These are phyloP conservation scores for mouse (Mus musculus) DNA, from an alignment of 2,113 vertebrate species.

Conservation along the genomic window GRCm39 chr15:74728501-74729000, in stretches of 20 bases:
- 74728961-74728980: too few species aligned
- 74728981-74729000: too few species aligned
- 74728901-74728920: background rate
- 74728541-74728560: background rate
- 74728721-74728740: too few species aligned
- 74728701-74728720: too few species aligned
- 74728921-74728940: background rate
- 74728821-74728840: background rate
- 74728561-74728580: background rate
- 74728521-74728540: background rate
- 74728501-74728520: background rate
- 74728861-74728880: background rate
- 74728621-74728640: background rate
- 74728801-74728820: background rate
- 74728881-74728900: background rate
- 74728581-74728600: background rate
- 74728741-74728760: background rate
- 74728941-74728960: background rate
- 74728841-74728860: background rate
- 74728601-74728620: background rate
- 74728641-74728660: background rate
- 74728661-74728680: fast-evolving
- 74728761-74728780: background rate
- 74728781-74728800: too few species aligned
- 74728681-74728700: background rate